Base-by-base conservation (phyloP, 1,140 invertebrate species). In the Platorchestia sp. region DNA sequence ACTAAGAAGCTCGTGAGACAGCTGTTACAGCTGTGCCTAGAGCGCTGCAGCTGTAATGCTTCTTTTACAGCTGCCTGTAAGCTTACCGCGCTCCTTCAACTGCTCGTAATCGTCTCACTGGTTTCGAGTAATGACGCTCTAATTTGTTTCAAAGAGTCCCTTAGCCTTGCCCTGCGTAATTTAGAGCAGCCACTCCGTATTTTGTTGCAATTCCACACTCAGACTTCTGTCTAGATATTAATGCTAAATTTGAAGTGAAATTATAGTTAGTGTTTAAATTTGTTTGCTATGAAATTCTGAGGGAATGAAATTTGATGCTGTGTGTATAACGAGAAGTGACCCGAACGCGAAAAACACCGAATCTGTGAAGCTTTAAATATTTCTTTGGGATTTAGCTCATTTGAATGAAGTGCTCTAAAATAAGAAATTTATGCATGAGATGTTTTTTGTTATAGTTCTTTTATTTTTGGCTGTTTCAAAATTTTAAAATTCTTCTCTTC, bases 11-110 rank as follows among this genome's bases (percentile, higher is more conserved):
- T 42, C 87, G 16, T 42, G 7, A 89, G 43, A 44, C 36, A 89
- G 87, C 87, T 89, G 87, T 89, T 89, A 89, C 87, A 89, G 87
- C 87, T 89, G 87, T 89, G 42, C n/a, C 14, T 22, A 36, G 87
- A 89, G 27, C 87, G 5, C 87, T 42, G 87, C 87, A 89, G 41
- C 87, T 89, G 3, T 89, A 89, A 89, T 89, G 87, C 42, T 44
- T 41, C 87, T 89, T 44, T 89, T 89, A 89, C 43, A 89, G 87
- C 41, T 44, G 27, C 16, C 6, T 42, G 87, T 14, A 42, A 41
- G 41, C 43, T 42, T 42, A 43, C 43, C 5, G 41, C 43, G 86
- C 41, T 41, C 36, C 43, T 89, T 5, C 87, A 89, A 10, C 3
- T 42, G 87, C 42, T 14, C 36, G 36, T 89, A 16, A 89, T 10